Evolutionary conservation across 2,797 vertebrate species (phyloP), one percentile per base, ranked within the genome.

Genomic region (Sorex maritimensis): DNA sequence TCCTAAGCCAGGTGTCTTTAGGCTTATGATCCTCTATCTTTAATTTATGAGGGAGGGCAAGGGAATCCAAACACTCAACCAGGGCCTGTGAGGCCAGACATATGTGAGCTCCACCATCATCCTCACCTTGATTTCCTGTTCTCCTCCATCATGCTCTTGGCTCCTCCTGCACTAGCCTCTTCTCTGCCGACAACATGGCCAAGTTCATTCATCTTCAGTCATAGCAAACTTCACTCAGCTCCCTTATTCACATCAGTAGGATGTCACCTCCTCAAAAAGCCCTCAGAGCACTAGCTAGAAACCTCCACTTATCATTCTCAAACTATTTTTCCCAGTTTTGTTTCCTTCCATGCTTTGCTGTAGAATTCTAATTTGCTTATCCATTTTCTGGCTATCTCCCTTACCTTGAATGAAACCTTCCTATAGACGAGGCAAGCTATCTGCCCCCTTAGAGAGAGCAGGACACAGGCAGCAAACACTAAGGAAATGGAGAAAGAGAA

Each of bases 281-380:
- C n/a, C 21, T 30, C 58, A 52, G 19, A 6, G 68, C 41, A 14
- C 13, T 23, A 30, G 61, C 12, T 1, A 55, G 49, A 46, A 44
- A 14, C 34, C 23, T 63, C 58, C 30, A 11, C 19, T 15, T 23
- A 24, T 5, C 52, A 8, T 15, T 46, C 61, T 63, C 77, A 10
- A 30, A 1, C 0, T 23, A 14, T 19, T 30, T 12, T 38, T 71
- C 23, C 63, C 55, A 58, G 41, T 30, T 41, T 5, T 46, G 68
- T 21, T 73, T 52, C 21, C 41, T 81, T n/a, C 38, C 23, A 44
- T 67, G 52, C 69, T 72, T 44, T 44, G 41, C 5, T 44, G 41
- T 44, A 91, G 34, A 91, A 90, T 73, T 67, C 46, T n/a, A n/a
- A 58, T 10, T 19, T 92, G 65, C 41, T 90, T 65, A 58, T 38